Evolutionary conservation across 2,113 vertebrate genomes (phyloP), one percentile per base, ranked within the genome.

Genomic region (Tychaedon coryphoeus): DNA sequence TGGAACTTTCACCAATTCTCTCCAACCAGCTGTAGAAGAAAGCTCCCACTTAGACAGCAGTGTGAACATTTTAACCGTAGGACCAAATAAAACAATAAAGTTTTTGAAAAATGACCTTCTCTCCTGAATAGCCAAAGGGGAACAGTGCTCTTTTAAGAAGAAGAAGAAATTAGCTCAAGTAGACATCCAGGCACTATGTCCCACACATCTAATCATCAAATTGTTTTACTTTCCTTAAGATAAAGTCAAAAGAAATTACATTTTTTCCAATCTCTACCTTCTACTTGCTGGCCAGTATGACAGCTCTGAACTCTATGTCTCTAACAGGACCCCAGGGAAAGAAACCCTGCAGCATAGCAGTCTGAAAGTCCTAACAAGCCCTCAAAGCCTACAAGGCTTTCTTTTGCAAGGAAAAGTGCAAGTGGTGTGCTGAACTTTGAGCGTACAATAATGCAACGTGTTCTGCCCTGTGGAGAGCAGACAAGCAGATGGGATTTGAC

Each of bases 401-500:
- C 67, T 84, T 91, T 85, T 91, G 92, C 93, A 87, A 92, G 76
- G 78, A 86, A 96, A 97, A 97, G 97, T 97, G 94, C 95, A 97
- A 97, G 95, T 93, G 95, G 91, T 96, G 92, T 82, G 91, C 92
- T 96, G 94, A 96, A 96, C 96, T 97, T 97, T 96, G 89, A 96
- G 74, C 19, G 4, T 86, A 93, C 96, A 93, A 86, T 95, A 97
- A 97, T 91, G 88, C 95, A 96, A 96, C 91, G 91, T 43, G 79
- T 95, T 98, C 90, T 96, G 97, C 97, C 96, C 96, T 96, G 91
- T 96, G 94, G 96, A 97, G 95, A 95, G 51, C 65, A 95, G 93
- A 91, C 96, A 97, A 97, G 95, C 93, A 97, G 96, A 98, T 97
- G 97, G 96, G 94, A 97, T 92, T 96, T 97, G 97, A 98, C 97